Conservation (phyloP, 2,888 invertebrate genomes). For the Apoderus coryli region DNA sequence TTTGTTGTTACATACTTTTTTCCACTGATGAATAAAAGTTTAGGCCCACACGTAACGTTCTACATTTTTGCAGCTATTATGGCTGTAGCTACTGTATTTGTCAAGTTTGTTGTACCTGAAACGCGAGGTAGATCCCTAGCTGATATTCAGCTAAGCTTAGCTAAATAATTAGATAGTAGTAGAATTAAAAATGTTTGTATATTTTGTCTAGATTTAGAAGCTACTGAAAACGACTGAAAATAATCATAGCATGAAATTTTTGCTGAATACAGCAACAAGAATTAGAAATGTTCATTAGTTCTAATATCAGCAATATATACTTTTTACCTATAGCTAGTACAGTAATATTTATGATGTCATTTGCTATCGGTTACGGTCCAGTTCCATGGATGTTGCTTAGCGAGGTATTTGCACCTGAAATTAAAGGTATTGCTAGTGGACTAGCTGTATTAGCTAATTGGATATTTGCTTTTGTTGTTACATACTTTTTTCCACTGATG, state of each 20-base stretch:
- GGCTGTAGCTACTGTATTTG: constrained; percentile 23
- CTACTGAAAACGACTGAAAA: too few species aligned
- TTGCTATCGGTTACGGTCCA: constrained; percentile 28
- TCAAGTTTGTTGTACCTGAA: constrained; percentile 27
- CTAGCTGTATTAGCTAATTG: constrained; percentile 28
- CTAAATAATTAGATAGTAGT: too few species aligned
- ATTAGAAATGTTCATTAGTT: too few species aligned
- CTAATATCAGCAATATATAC: too few species aligned
- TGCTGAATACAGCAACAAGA: too few species aligned
- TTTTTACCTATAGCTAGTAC: constrained; percentile 26
- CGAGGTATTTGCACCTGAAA: constrained; percentile 28
- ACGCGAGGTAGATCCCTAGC: constrained; percentile 26
- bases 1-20: constrained; percentile 29
- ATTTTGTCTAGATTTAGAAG: too few species aligned
- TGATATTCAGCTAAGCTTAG: too few species aligned
- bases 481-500: too few species aligned
- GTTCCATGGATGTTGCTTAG: constrained; percentile 30
- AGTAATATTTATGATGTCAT: constrained; percentile 26
- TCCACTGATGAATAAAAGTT: constrained; percentile 23
- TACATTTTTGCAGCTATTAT: constrained; percentile 25
- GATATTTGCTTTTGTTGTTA: constrained; percentile 28
- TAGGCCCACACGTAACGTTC: constrained; percentile 28
- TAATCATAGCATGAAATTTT: too few species aligned
- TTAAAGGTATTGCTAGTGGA: constrained; percentile 29
- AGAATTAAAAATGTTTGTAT: too few species aligned